Evolutionary conservation across 23 tunicate species (phyloP).

Genomic region (Corella eumyota): DNA sequence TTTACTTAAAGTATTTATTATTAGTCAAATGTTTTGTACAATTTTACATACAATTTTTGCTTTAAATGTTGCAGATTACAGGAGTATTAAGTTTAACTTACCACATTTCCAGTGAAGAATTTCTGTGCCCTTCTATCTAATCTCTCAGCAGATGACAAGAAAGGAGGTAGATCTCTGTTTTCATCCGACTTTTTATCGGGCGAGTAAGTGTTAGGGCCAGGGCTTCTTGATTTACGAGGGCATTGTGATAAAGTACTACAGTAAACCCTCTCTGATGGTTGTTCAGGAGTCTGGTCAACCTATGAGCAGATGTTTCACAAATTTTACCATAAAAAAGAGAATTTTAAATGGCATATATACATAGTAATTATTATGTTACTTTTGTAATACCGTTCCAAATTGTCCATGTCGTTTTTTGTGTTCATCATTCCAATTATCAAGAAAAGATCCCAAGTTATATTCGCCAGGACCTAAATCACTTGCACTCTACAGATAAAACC

Average conservation of each 20-base stretch:
- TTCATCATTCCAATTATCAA: constrained; percentile 36
- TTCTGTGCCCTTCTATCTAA: constrained; percentile 46
- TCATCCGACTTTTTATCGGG: neutral
- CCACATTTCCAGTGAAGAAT: constrained; percentile 71
- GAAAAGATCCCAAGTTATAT: constrained; percentile 35
- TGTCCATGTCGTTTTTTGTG: constrained; percentile 55
- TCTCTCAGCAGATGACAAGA: constrained; percentile 46
- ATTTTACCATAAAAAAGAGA: constrained; percentile 1
- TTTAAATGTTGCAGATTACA: no score
- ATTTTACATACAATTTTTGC: no score
- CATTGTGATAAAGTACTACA: constrained; percentile 48
- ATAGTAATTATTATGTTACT: no score
- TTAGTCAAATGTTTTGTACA: no score
- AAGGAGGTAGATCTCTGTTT: constrained; percentile 43
- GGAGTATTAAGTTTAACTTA: no score
- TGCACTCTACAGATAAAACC: constrained; percentile 15
- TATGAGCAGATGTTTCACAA: neutral
- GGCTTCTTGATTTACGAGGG: constrained; percentile 38
- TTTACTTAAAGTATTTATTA: no score
- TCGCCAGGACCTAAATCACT: constrained; percentile 84
- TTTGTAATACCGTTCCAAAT: constrained; percentile 38
- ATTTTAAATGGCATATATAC: neutral
- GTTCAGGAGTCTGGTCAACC: constrained; percentile 45
- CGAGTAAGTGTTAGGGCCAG: constrained; percentile 54
- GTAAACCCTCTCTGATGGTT: constrained; percentile 45